A percentile compares a stretch with the other conserved stretches of the same genome.
Evolutionary conservation across 2,797 vertebrate species (phyloP).

Genomic region (Cirrhinus molitorella): DNA sequence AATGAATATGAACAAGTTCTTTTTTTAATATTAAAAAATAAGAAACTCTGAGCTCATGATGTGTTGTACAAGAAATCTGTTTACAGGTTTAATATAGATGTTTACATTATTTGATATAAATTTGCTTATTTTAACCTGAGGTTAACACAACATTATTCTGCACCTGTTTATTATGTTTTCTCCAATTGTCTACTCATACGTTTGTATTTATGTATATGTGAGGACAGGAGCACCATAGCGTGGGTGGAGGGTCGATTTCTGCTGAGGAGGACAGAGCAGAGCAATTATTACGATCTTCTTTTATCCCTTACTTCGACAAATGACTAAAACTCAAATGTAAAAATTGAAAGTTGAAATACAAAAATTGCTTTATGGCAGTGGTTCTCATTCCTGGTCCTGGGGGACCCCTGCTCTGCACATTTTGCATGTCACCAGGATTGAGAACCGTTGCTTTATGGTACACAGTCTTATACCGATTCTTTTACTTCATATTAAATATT

Average conservation of each 20-base stretch:
- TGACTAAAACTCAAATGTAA: too few relatives aligned
- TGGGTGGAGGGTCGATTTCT: too few relatives aligned
- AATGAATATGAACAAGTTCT: background rate
- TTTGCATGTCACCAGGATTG: too few relatives aligned
- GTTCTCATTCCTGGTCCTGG: too few relatives aligned
- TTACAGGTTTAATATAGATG: background rate
- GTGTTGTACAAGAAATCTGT: background rate
- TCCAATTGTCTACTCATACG: background rate
- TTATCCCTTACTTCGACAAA: too few relatives aligned
- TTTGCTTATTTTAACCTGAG: background rate
- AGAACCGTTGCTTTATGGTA: too few relatives aligned
- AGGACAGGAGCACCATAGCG: too few relatives aligned
- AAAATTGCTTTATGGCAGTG: too few relatives aligned
- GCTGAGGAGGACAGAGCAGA: too few relatives aligned
- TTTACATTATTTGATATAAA: background rate
- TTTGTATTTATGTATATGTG: background rate
- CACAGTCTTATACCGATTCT: background rate
- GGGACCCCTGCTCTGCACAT: too few relatives aligned
- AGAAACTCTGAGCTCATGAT: background rate
- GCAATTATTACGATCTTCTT: too few relatives aligned
- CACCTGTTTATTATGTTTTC: background rate
- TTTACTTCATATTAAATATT: background rate
- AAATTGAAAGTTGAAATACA: too few relatives aligned
- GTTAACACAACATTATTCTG: constrained; percentile 5
- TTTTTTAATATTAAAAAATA: background rate